A percentile compares a stretch with the other conserved stretches of the same genome.
Evolutionary conservation across 2,888 invertebrate genomes (phyloP).

Genomic region (Cephus nigrinus): DNA sequence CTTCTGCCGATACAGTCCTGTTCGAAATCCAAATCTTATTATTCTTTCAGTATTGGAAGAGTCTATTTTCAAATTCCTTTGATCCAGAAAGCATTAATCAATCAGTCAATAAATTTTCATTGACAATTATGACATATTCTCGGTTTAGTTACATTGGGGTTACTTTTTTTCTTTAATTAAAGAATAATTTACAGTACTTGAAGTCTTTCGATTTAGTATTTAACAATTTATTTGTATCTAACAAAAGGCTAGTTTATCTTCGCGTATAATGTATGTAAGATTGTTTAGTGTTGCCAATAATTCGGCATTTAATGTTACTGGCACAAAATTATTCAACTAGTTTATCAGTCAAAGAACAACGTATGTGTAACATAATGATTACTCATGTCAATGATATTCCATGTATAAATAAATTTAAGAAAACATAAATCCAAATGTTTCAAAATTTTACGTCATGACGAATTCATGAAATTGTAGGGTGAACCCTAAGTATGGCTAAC

Average conservation of each 20-base stretch:
- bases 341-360: too few relatives aligned
- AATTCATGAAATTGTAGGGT: neutral
- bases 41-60: neutral
- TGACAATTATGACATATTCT: neutral
- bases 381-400: too few relatives aligned
- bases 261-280: too few relatives aligned
- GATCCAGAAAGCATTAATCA: neutral
- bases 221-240: neutral
- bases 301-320: too few relatives aligned
- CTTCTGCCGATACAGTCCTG: neutral
- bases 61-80: neutral
- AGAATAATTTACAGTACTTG: neutral
- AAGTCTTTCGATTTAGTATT: neutral
- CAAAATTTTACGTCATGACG: too few relatives aligned
- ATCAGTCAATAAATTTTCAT: neutral
- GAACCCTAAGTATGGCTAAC: neutral
- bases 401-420: too few relatives aligned
- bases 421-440: too few relatives aligned
- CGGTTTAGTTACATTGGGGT: neutral
- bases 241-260: neutral
- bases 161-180: neutral
- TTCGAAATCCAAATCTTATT: neutral
- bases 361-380: too few relatives aligned
- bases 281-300: too few relatives aligned
- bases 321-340: too few relatives aligned